Evolutionary conservation across 1,140 invertebrate species (phyloP).

Genomic region (Agrypnia vestita): DNA sequence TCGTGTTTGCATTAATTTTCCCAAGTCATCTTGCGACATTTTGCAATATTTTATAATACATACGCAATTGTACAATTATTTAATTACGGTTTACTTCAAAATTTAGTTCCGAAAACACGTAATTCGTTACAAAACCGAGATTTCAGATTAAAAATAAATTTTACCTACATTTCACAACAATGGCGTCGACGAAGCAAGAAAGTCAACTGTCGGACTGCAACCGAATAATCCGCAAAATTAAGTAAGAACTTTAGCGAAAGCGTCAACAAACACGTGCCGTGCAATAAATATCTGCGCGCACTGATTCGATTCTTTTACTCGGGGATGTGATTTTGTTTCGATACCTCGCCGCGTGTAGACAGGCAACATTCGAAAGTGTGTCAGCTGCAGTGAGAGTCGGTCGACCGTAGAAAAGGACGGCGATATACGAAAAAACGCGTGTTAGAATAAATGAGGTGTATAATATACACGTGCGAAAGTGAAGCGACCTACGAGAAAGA

Average conservation of each 20-base stretch:
- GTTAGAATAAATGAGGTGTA: conserved; percentile 1
- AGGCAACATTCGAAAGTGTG: conserved; percentile 48
- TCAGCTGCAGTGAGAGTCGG: conserved; percentile 46
- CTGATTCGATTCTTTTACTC: not conserved
- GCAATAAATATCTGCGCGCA: not conserved
- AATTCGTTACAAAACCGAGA: conserved; percentile 34
- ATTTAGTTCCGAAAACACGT: conserved; percentile 22
- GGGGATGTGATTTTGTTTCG: not conserved
- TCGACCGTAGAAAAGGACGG: conserved; percentile 16
- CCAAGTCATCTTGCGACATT: conserved; percentile 12
- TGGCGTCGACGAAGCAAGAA: conserved; percentile 30
- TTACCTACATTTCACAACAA: conserved; percentile 32
- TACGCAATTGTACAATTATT: conserved; percentile 17
- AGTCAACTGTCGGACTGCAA: conserved; percentile 7
- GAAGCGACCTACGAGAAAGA: conserved; percentile 31
- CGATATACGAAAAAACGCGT: not conserved
- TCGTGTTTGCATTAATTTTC: not conserved
- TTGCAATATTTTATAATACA: not conserved
- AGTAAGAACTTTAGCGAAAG: not conserved
- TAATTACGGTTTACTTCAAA: conserved; percentile 22
- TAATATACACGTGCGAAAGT: conserved; percentile 18
- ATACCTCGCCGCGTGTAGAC: not conserved
- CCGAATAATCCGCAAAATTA: not conserved
- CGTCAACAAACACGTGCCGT: not conserved
- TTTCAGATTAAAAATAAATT: conserved; percentile 27